Percentiles rank a stretch among this genome's conserved stretches.
Evolutionary conservation across 2,113 vertebrate species (phyloP).

Genomic region (Stercorarius parasiticus): DNA sequence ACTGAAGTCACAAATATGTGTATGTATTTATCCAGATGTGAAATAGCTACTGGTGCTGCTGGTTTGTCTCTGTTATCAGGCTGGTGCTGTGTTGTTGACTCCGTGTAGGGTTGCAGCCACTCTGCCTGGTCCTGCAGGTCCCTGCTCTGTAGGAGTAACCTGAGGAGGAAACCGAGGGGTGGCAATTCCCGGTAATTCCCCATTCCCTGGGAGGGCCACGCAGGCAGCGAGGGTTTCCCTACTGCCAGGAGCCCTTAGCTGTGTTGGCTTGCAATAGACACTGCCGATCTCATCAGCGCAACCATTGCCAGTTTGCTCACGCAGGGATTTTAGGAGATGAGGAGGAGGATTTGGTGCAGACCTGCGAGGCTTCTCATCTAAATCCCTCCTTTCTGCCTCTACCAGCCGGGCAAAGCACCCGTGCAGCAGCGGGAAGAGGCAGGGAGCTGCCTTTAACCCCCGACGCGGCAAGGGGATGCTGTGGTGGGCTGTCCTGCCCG

Average conservation of each 20-base stretch:
- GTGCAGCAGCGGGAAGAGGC: neutral
- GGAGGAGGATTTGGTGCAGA: neutral
- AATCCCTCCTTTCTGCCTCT: neutral
- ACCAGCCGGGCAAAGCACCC: neutral
- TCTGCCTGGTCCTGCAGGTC: neutral
- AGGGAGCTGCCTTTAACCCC: neutral
- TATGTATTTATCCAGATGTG: neutral
- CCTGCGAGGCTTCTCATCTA: neutral
- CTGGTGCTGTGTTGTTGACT: neutral
- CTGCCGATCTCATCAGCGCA: neutral
- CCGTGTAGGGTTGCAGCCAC: accelerated
- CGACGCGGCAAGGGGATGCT: neutral
- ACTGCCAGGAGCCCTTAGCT: neutral
- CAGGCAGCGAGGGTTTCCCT: neutral
- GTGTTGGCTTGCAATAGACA: neutral
- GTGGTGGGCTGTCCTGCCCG: neutral
- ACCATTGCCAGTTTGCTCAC: neutral
- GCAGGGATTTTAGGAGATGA: neutral
- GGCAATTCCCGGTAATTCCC: neutral
- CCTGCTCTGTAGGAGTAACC: neutral
- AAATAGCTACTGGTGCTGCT: neutral
- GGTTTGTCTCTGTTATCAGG: neutral
- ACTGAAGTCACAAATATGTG: accelerated
- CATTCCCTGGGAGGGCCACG: accelerated
- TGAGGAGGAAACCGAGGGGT: neutral